Base-by-base conservation (phyloP, 2,797 vertebrate genomes). In the Chelon labrosus region DNA sequence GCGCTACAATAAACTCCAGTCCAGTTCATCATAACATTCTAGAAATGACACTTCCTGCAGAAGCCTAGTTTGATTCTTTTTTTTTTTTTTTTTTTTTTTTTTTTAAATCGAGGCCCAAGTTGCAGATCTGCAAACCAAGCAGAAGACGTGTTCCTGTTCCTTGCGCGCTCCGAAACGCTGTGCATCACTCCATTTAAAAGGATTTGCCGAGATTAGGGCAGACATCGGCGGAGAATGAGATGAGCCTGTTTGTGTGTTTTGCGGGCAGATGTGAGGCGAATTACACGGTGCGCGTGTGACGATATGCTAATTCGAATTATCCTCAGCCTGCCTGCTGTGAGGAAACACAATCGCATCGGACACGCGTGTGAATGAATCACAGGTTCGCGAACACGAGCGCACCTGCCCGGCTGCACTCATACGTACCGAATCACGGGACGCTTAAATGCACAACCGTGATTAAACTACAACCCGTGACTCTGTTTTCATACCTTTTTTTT, bases 151-250 rank as follows among this genome's bases (percentile, higher is more conserved):
- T 68, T 51, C 25, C 31, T 50, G 9, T 71, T n/a, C 22, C 22
- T 13, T 14, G 9, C 17, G 10, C 49, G n/a, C 63, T 62, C 14
- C 52, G 22, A 70, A 72, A 77, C 73, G 38, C 71, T 56, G 60
- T 42, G 57, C 70, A 54, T 71, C 41, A 59, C 50, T 60, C 80
- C 50, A 60, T 74, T 77, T 72, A 85, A 88, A 73, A 47, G 73
- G 78, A 85, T 88, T 89, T 83, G 51, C 73, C n/a, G 38, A 73
- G 67, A 90, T 86, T 84, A 80, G 66, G 63, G 61, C 17, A 47
- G 12, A 73, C 62, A 63, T 72, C 57, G 46, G 53, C 10, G 1
- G 41, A 60, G 47, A 82, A 80, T 73, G 58, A 58, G 35, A 58
- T 14, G 65, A 56, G 65, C 37, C 10, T 73, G 67, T 85, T 81